Evolutionary conservation across 2,888 invertebrate species (phyloP).

Genomic region (Pseudanteris insignis): DNA sequence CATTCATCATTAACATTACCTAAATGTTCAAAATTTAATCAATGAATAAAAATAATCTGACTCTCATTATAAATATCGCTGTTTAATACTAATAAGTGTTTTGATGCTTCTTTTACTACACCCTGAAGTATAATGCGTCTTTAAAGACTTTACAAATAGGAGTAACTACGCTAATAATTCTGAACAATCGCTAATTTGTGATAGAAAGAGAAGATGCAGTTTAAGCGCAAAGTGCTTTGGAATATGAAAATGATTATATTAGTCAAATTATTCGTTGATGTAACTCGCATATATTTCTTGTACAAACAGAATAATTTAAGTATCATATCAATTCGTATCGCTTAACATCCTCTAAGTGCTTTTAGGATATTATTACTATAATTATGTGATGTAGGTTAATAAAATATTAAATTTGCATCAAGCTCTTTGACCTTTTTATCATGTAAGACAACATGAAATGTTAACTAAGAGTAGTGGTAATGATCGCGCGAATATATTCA

Average conservation of each 20-base stretch:
- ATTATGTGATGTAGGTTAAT: constrained; percentile 2
- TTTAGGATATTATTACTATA: constrained; percentile 25
- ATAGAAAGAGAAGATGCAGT: constrained; percentile 15
- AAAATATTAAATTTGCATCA: constrained; percentile 18
- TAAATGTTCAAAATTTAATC: too few species aligned
- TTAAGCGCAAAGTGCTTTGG: constrained; percentile 13
- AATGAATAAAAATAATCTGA: too few species aligned
- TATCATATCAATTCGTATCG: constrained; percentile 33
- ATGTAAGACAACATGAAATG: too few species aligned
- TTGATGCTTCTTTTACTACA: too few species aligned
- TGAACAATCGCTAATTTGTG: constrained; percentile 14
- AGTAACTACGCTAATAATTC: too few species aligned
- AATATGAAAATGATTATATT: constrained; percentile 33
- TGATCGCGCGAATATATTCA: too few species aligned
- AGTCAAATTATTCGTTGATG: constrained; percentile 29
- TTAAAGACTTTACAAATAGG: too few species aligned
- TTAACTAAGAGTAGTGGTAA: too few species aligned
- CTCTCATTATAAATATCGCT: too few species aligned
- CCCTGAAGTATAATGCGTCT: too few species aligned
- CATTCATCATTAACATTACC: too few species aligned
- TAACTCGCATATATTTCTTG: constrained; percentile 19
- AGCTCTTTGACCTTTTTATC: constrained; percentile 14
- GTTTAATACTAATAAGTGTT: too few species aligned
- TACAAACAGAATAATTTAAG: constrained; percentile 36
- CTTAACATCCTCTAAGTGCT: constrained; percentile 28